Conservation (phyloP, 2,797 vertebrate genomes). For the Tangara arthus region DNA sequence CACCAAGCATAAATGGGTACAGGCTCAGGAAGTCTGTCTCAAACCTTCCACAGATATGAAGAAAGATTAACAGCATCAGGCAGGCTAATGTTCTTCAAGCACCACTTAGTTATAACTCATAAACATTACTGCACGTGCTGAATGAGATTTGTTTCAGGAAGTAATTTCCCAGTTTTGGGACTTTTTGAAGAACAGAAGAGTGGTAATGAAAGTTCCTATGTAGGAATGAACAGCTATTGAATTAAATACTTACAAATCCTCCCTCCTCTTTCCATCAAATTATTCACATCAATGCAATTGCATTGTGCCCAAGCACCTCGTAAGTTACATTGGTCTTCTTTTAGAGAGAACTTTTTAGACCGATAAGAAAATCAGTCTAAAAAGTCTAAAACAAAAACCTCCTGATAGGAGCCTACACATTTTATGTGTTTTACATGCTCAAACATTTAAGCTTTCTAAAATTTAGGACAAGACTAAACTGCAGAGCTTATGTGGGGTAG, state of each 20-base stretch:
- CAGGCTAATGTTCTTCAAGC: not conserved
- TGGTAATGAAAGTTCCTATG: not conserved
- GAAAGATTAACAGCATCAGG: slow-evolving; percentile 2
- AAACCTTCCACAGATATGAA: not conserved
- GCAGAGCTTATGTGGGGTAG: not conserved
- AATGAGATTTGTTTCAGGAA: not conserved
- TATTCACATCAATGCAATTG: not conserved
- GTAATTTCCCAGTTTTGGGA: not conserved
- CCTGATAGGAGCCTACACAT: not conserved
- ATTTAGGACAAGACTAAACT: not conserved
- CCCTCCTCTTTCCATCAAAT: not conserved
- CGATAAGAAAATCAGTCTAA: not conserved
- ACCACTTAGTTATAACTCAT: not conserved
- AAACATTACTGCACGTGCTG: not conserved
- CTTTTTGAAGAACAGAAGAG: not conserved
- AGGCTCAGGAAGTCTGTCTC: not conserved
- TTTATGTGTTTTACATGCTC: not conserved
- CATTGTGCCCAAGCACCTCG: not conserved
- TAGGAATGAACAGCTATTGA: not conserved
- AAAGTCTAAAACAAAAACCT: not conserved
- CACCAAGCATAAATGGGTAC: not conserved
- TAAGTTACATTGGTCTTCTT: not conserved
- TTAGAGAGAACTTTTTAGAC: not conserved
- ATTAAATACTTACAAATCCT: not conserved
- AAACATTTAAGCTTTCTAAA: not conserved